phyloP scores from a whole-genome alignment of 2,113 vertebrate genomes.

The Limnothrissa miodon region DNA sequence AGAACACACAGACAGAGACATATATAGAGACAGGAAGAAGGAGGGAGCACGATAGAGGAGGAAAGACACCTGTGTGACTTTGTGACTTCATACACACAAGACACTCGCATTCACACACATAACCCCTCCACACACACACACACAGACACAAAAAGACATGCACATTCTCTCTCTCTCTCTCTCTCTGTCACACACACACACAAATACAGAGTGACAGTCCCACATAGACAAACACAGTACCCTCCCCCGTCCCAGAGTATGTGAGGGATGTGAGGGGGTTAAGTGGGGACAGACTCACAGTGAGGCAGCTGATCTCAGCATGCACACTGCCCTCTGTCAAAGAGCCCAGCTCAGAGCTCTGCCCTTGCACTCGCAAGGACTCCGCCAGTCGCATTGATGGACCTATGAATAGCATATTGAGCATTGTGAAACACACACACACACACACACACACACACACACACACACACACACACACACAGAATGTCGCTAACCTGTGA shows the following conservation, averaged over 20 bases:
- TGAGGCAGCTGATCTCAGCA: not conserved
- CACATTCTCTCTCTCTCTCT: no score
- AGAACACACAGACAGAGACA: not conserved
- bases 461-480: not conserved
- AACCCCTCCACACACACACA: not conserved
- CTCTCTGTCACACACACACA: not conserved
- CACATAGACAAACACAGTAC: not conserved
- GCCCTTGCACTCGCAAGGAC: not conserved
- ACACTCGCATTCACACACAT: not conserved
- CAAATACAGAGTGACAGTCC: not conserved
- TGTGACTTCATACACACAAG: not conserved
- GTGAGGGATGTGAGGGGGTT: not conserved
- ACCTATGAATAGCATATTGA: not conserved
- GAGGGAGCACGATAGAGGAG: not conserved
- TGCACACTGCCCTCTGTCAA: not conserved
- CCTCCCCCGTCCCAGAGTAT: not conserved
- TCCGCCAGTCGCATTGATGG: not conserved
- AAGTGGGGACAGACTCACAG: not conserved
- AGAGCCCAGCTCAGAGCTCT: not conserved
- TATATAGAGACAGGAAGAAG: not conserved
- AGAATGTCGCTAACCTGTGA: not conserved
- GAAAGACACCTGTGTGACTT: not conserved
- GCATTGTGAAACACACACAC: not conserved
- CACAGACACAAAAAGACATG: not conserved
- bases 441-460: not conserved